Conservation (phyloP, 2,888 invertebrate genomes). For the Ochropleura leucogaster region DNA sequence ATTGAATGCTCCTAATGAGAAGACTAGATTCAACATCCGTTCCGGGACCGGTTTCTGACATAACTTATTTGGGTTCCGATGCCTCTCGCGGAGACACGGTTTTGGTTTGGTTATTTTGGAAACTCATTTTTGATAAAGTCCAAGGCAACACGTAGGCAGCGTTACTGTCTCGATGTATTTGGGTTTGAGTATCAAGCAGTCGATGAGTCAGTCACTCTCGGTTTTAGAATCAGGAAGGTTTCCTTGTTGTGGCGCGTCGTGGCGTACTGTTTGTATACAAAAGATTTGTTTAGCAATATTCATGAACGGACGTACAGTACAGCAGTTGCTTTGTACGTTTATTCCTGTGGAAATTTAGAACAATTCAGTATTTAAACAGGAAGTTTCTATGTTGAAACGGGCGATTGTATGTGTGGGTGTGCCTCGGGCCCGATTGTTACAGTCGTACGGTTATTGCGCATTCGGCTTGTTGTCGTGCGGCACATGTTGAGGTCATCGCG, state of each 20-base stretch:
- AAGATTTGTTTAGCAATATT: conserved; percentile 59
- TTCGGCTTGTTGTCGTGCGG: conserved; percentile 76
- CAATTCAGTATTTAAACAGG: conserved; percentile 80
- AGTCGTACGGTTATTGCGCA: conserved; percentile 81
- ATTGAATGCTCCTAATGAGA: conserved; percentile 32
- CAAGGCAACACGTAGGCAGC: conserved; percentile 65
- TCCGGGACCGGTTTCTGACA: conserved; percentile 34
- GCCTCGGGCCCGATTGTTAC: conserved; percentile 78
- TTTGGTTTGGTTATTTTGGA: conserved; percentile 30
- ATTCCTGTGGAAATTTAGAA: conserved; percentile 69
- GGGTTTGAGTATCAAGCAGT: conserved; percentile 40
- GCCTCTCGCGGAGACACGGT: conserved; percentile 49
- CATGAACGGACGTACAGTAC: conserved; percentile 58
- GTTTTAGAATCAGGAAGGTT: conserved; percentile 51
- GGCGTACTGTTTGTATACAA: conserved; percentile 51
- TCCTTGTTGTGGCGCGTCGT: conserved; percentile 41
- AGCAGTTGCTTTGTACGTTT: conserved; percentile 45
- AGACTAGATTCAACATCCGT: conserved; percentile 32
- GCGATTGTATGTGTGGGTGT: conserved; percentile 83
- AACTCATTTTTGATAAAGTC: conserved; percentile 25
- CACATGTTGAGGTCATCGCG: conserved; percentile 79
- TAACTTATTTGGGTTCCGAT: conserved; percentile 39
- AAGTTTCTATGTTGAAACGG: conserved; percentile 80
- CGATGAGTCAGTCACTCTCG: conserved; percentile 54
- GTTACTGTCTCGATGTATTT: conserved; percentile 59